phyloP scores from a whole-genome alignment of 2,113 vertebrate genomes.

The Varanus komodoensis region DNA sequence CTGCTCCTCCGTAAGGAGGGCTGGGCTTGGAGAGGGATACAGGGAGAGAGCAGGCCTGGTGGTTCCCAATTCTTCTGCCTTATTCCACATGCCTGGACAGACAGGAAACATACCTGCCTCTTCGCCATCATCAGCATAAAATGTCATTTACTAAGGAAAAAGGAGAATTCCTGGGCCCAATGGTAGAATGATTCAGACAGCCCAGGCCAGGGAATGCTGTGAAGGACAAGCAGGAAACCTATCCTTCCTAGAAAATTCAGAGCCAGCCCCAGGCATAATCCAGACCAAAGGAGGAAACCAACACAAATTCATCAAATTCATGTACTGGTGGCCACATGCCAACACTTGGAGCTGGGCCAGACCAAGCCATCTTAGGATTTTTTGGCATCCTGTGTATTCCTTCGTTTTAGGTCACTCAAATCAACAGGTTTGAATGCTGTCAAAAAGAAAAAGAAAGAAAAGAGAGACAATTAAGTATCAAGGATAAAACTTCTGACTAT shows the following conservation, averaged over 20 bases:
- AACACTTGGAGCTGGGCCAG: background rate
- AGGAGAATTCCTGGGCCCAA: conserved; percentile 36
- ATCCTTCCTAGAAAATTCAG: conserved; percentile 58
- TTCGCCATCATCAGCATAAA: background rate
- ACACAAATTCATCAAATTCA: conserved; percentile 67
- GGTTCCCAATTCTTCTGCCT: background rate
- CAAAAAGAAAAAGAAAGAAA: background rate
- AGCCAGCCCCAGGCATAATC: conserved; percentile 60
- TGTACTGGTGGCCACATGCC: conserved; percentile 51
- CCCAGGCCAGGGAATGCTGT: conserved; percentile 59
- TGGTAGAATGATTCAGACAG: conserved; percentile 34
- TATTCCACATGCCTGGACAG: background rate
- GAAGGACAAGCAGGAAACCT: conserved; percentile 43
- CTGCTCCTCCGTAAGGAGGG: background rate
- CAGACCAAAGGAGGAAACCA: conserved; percentile 66
- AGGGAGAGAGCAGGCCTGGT: background rate
- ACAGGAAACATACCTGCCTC: background rate
- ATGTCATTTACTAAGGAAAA: conserved; percentile 14
- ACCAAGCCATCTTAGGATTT: conserved; percentile 83
- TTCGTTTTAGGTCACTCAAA: conserved; percentile 90
- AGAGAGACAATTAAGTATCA: background rate
- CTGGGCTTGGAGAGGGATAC: fast-evolving
- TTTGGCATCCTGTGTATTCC: conserved; percentile 89
- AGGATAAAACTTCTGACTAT: background rate
- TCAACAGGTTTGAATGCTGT: conserved; percentile 94